Base-by-base conservation (phyloP, 2,888 invertebrate species). In the Cinara cedri region DNA sequence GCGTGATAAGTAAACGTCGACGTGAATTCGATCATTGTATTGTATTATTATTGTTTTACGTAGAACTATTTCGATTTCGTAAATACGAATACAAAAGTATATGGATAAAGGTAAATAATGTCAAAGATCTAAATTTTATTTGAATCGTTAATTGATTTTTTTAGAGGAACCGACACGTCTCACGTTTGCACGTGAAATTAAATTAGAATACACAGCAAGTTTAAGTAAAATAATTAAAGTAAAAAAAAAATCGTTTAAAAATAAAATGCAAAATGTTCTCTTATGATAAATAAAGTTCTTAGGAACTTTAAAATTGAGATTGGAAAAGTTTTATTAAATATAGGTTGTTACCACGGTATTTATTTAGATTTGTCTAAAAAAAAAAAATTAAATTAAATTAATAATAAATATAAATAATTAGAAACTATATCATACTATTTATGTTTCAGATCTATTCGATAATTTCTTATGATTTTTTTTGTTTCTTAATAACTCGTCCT, bases 311-410 rank as follows among this genome's bases (percentile, higher is more conserved):
- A 63, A 74, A 65, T 74, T 21, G 42, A 74, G 51, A 74, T 74
- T 74, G 74, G 54, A 74, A 74, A 74, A 74, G 63, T 74, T 74
- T 63, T 62, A 63, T 42, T 63, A 42, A 74, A 63, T 34, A 63
- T n/a, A 51, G 10, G 63, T 49, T 51, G 21, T 63, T 51, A 51
- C 34, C 51, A 8, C 11, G 49, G 16, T 51, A 51, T 34, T 34
- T 19, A 51, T 34, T 51, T 49, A 26, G 42, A 74, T 63, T 65
- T 49, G 16, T 63, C 11, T 1, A 8, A 63, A 62, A 63, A 63
- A 34, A 34, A 34, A 72, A 60, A 62, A 70, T 24, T 3, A 54
- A n/a, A n/a, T 16, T 42, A 46, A 24, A 16, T 42, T 10, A 46
- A 46, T 2, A 46, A 46, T 46, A 46, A 46, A 46, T 44, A 44